A percentile compares a stretch with the other conserved stretches of the same genome.
These are phyloP conservation scores for Labeo catla DNA, from an alignment of 2,113 vertebrate genomes.

Conservation along the genomic window DNA sequence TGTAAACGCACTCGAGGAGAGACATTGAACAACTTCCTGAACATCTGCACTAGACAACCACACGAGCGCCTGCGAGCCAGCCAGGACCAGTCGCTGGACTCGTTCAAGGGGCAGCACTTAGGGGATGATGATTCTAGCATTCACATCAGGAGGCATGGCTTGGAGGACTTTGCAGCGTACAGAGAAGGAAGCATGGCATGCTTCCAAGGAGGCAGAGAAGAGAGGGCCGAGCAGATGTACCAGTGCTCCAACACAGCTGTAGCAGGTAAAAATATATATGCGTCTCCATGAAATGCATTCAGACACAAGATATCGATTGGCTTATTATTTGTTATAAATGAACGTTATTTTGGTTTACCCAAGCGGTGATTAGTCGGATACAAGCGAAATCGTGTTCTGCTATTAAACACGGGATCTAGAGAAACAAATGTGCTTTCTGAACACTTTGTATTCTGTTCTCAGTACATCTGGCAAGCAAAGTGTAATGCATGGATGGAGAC, in stretches of 20 bases:
- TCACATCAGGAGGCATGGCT: conserved; percentile 84
- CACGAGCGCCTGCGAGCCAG: conserved; percentile 71
- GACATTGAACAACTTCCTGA: conserved; percentile 82
- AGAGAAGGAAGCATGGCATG: conserved; percentile 89
- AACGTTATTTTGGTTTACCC: neutral
- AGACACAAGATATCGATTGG: neutral
- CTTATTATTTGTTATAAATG: neutral
- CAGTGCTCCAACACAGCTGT: conserved; percentile 78
- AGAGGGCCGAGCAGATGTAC: conserved; percentile 77
- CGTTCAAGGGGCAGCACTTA: conserved; percentile 84
- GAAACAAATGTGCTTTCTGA: conserved; percentile 65
- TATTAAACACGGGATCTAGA: neutral
- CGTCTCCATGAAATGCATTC: neutral
- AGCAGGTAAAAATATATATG: conserved; percentile 77
- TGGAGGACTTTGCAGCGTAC: conserved; percentile 88
- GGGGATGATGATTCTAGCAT: conserved; percentile 80
- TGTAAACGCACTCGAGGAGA: conserved; percentile 87
- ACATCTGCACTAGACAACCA: conserved; percentile 86
- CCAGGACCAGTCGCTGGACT: conserved; percentile 75
- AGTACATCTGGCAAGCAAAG: conserved; percentile 78
- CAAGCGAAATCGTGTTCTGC: neutral
- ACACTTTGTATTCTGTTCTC: conserved; percentile 72
- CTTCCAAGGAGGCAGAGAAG: conserved; percentile 86
- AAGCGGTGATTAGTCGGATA: neutral
- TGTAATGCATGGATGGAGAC: conserved; percentile 80